Conservation (phyloP, 2,888 invertebrate genomes). For the Bellardia bayeri region DNA sequence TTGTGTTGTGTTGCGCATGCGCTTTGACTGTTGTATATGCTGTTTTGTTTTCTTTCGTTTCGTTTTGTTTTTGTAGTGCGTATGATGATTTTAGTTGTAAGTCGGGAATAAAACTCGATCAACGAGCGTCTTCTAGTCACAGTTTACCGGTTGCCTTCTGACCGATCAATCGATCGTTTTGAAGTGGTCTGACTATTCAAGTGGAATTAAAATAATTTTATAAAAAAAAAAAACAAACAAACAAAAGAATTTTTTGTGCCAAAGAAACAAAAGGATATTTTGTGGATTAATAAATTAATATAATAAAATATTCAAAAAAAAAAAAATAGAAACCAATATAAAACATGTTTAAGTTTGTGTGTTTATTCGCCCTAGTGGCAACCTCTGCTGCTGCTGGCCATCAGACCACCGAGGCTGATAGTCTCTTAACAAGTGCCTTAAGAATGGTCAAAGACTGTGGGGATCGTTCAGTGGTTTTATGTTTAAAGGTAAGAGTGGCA, state of each 20-base stretch:
- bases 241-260: slow-evolving; percentile 44
- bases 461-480: slow-evolving; percentile 88
- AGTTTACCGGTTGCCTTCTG: slow-evolving; percentile 85
- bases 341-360: slow-evolving; percentile 85
- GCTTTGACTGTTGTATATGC: slow-evolving; percentile 69
- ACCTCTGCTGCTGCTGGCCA: slow-evolving; percentile 84
- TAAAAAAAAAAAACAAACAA: slow-evolving; percentile 56
- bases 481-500: slow-evolving; percentile 88
- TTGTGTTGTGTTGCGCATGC: slow-evolving; percentile 47
- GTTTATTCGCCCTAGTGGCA: slow-evolving; percentile 84
- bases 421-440: slow-evolving; percentile 87
- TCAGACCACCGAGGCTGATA: slow-evolving; percentile 85
- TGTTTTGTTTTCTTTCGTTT: slow-evolving; percentile 42
- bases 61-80: slow-evolving; percentile 76
- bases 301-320: slow-evolving; percentile 19
- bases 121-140: slow-evolving; percentile 83
- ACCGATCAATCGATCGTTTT: slow-evolving; percentile 82
- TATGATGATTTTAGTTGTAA: slow-evolving; percentile 69
- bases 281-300: slow-evolving; percentile 62
- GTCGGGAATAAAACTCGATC: slow-evolving; percentile 85
- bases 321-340: slow-evolving; percentile 29
- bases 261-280: slow-evolving; percentile 64
- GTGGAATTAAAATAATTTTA: slow-evolving; percentile 59
- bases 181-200: slow-evolving; percentile 61
- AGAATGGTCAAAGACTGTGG: slow-evolving; percentile 90